Evolutionary conservation across 2,888 invertebrate genomes (phyloP).

Genomic region (Pheosia gnoma): DNA sequence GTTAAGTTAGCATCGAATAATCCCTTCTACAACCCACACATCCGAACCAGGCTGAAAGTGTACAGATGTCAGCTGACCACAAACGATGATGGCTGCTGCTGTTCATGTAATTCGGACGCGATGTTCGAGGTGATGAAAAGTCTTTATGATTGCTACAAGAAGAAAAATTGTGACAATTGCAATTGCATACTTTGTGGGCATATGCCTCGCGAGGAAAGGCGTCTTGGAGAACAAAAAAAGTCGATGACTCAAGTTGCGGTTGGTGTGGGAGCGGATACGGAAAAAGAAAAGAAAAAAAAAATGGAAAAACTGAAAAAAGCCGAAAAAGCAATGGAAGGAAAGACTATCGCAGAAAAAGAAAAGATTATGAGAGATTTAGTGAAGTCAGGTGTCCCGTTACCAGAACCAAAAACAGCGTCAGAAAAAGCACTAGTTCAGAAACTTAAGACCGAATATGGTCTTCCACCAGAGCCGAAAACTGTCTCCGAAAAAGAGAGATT

Average conservation of each 20-base stretch:
- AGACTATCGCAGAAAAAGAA: slow-evolving; percentile 27
- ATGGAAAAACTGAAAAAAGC: not conserved
- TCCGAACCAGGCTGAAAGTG: slow-evolving; percentile 6
- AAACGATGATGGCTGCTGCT: slow-evolving; percentile 10
- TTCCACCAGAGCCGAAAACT: slow-evolving; percentile 1
- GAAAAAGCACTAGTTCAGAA: slow-evolving; percentile 35
- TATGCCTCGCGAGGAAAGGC: slow-evolving; percentile 4
- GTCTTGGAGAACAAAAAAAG: not conserved
- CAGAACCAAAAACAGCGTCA: slow-evolving; percentile 38
- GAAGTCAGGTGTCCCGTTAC: slow-evolving; percentile 33
- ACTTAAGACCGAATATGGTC: slow-evolving; percentile 15
- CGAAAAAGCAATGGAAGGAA: slow-evolving; percentile 26
- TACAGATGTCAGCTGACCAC: slow-evolving; percentile 5
- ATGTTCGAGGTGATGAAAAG: slow-evolving; percentile 24
- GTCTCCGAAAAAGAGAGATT: not conserved
- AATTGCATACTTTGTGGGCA: slow-evolving; percentile 7
- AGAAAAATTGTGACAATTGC: slow-evolving; percentile 10
- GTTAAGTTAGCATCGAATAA: slow-evolving; percentile 13
- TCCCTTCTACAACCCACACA: slow-evolving; percentile 2
- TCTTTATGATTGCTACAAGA: slow-evolving; percentile 23
- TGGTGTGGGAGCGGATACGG: not conserved
- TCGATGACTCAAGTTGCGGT: not conserved
- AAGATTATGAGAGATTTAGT: slow-evolving; percentile 30
- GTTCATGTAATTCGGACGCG: slow-evolving; percentile 19
- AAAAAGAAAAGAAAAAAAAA: not conserved